phyloP scores from a whole-genome alignment of 2,888 invertebrate species.

The Pterostichus niger region DNA sequence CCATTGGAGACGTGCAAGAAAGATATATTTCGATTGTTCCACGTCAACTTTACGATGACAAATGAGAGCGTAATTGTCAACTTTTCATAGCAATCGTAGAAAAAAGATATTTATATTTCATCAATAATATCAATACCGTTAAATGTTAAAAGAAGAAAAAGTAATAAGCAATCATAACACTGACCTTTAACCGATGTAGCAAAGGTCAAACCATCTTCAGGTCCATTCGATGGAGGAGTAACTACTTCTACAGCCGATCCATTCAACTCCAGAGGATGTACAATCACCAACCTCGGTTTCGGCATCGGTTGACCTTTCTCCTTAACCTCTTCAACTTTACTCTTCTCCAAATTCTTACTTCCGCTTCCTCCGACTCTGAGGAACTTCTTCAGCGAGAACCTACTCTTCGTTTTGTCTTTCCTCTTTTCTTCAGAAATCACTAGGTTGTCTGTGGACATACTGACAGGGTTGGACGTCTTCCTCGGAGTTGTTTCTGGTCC shows the following conservation, averaged over 20 bases:
- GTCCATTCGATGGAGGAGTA: constrained; percentile 60
- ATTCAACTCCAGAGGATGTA: constrained; percentile 92
- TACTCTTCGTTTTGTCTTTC: constrained; percentile 85
- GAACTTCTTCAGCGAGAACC: constrained; percentile 91
- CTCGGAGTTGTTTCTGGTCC: not conserved
- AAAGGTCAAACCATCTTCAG: constrained; percentile 38
- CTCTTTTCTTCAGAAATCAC: constrained; percentile 75
- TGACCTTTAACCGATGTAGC: constrained; percentile 29
- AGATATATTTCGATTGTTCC: no score
- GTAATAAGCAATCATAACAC: not conserved
- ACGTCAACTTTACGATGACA: no score
- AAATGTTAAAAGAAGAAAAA: not conserved
- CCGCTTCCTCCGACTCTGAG: constrained; percentile 87
- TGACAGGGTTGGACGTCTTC: constrained; percentile 75
- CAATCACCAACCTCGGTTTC: constrained; percentile 90
- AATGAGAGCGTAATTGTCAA: no score
- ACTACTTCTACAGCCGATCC: constrained; percentile 90
- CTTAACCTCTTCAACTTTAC: constrained; percentile 78
- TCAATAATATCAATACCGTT: not conserved
- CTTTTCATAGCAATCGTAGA: no score
- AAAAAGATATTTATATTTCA: no score
- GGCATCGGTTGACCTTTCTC: constrained; percentile 81
- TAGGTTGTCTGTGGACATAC: constrained; percentile 86
- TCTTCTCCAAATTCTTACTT: constrained; percentile 84
- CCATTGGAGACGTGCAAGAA: no score